These are phyloP conservation scores for Crax fasciolata DNA, from an alignment of 2,797 vertebrate species.

Conservation along the genomic window DNA sequence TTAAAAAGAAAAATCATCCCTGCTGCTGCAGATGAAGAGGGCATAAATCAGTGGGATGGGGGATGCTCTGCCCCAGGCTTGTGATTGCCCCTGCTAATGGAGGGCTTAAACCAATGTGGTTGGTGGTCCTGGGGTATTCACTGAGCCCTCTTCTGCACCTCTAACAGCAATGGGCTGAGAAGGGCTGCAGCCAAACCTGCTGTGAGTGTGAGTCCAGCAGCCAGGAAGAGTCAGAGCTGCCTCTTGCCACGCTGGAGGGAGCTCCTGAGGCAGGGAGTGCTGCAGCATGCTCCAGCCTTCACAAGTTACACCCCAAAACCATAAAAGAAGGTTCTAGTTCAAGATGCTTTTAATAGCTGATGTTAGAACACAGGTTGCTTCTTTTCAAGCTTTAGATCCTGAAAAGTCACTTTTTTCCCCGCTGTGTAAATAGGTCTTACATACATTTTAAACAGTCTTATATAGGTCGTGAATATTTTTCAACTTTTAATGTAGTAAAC, in stretches of 20 bases:
- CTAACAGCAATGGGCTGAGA: neutral
- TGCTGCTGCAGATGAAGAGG: neutral
- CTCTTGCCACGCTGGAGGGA: conserved; percentile 16
- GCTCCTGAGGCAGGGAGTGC: neutral
- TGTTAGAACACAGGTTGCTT: neutral
- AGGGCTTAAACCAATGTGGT: fast-evolving
- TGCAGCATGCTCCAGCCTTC: fast-evolving
- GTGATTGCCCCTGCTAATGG: neutral
- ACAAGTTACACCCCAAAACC: neutral
- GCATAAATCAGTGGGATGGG: neutral
- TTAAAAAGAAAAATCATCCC: conserved; percentile 53
- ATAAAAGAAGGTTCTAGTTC: neutral
- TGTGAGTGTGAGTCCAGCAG: fast-evolving
- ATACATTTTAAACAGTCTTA: conserved; percentile 1
- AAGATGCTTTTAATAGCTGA: neutral
- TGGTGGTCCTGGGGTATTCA: fast-evolving
- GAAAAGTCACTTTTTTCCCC: neutral
- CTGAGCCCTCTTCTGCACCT: neutral
- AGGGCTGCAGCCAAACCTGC: neutral
- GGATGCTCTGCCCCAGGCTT: neutral
- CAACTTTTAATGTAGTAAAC: neutral
- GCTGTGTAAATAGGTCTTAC: neutral
- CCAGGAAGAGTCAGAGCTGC: fast-evolving
- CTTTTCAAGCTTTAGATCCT: neutral
- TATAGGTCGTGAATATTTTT: neutral